Conservation (phyloP, 2,113 vertebrate species). For the Cettia cetti region DNA sequence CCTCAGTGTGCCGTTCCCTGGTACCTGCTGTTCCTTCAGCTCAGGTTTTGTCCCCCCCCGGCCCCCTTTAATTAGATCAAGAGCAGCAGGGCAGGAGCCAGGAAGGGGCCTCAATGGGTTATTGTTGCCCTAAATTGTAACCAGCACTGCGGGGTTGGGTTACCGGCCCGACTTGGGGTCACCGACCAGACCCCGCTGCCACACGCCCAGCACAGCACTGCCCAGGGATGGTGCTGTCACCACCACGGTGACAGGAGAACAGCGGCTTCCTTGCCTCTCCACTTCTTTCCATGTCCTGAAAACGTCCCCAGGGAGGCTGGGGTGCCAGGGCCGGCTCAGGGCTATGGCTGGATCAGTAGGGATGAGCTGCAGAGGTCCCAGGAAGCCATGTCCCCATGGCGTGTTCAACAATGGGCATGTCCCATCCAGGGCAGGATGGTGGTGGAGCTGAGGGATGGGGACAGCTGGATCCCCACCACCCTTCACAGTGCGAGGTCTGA, state of each 20-base stretch:
- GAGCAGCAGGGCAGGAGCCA: conserved; percentile 25
- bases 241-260: rapidly evolving
- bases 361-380: neutral
- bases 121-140: conserved; percentile 66
- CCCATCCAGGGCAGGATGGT: rapidly evolving
- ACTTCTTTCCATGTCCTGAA: rapidly evolving
- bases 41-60: neutral
- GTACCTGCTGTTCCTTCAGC: neutral
- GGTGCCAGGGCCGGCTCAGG: rapidly evolving
- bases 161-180: neutral
- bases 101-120: conserved; percentile 54
- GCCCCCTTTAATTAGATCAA: conserved; percentile 36
- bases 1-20: neutral
- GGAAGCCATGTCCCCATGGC: rapidly evolving
- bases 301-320: neutral
- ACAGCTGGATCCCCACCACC: rapidly evolving
- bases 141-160: conserved; percentile 40
- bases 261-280: neutral
- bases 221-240: neutral
- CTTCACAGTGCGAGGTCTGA: neutral
- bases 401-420: rapidly evolving
- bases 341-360: neutral
- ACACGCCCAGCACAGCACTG: rapidly evolving
- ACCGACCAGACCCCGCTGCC: neutral
- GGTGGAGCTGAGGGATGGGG: neutral